These are phyloP conservation scores for Lophotis ruficrista DNA, from an alignment of 2,113 vertebrate genomes.

Conservation along the genomic window DNA sequence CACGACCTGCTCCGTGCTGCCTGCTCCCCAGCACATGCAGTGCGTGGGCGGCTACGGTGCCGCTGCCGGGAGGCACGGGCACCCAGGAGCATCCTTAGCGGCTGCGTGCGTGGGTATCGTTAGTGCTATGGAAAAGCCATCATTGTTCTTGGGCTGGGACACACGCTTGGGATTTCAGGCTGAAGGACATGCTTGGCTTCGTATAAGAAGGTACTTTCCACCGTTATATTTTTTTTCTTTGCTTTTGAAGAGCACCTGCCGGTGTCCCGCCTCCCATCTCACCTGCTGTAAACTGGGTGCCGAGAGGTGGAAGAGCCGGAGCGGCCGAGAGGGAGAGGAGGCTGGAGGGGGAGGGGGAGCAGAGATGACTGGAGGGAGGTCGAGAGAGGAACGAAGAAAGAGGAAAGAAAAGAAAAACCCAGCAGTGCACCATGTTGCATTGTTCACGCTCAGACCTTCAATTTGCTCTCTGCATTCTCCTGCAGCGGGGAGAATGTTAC, in stretches of 20 bases:
- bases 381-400: constrained; percentile 83
- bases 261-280: background rate
- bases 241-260: background rate
- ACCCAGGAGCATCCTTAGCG: background rate
- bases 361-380: constrained; percentile 79
- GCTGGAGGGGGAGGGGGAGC: constrained; percentile 75
- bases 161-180: background rate
- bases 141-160: background rate
- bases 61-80: background rate
- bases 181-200: background rate
- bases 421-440: constrained; percentile 97
- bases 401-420: constrained; percentile 85
- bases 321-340: constrained; percentile 56
- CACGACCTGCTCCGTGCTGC: background rate
- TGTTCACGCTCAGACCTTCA: constrained; percentile 99
- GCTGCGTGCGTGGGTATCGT: fast-evolving
- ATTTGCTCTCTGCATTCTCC: constrained; percentile 99
- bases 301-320: constrained; percentile 20
- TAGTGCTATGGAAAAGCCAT: background rate
- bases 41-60: fast-evolving
- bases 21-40: background rate
- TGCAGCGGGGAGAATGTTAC: constrained; percentile 98
- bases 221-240: constrained; percentile 12
- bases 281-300: constrained; percentile 40
- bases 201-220: background rate